phyloP scores from a whole-genome alignment of 2,113 vertebrate genomes.

The Taxidea taxus region DNA sequence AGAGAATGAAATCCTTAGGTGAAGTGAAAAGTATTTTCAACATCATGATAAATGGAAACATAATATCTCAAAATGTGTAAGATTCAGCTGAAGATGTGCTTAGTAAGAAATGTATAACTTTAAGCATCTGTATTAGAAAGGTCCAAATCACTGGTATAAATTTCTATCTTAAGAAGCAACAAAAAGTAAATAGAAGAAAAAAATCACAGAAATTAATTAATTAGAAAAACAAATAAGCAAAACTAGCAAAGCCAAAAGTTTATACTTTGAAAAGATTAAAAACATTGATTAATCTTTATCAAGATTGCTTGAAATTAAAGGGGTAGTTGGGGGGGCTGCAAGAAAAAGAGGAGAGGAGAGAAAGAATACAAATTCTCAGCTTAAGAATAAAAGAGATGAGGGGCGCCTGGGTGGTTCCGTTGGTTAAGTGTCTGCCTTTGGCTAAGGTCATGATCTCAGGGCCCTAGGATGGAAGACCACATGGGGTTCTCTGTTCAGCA shows the following conservation, averaged over 20 bases:
- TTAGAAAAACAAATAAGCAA: neutral
- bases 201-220: neutral
- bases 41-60: neutral
- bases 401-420: neutral
- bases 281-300: neutral
- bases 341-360: neutral
- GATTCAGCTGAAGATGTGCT: neutral
- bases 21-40: neutral
- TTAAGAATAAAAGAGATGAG: neutral
- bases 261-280: neutral
- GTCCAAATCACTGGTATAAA: neutral
- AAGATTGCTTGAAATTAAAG: neutral
- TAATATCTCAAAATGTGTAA: neutral
- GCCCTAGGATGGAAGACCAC: too few relatives aligned
- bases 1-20: neutral
- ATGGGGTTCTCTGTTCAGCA: neutral
- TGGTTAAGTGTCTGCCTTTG: neutral
- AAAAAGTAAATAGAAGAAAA: neutral
- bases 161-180: neutral
- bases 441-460: neutral
- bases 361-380: neutral
- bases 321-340: neutral
- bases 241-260: neutral
- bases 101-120: neutral
- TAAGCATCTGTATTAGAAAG: neutral